Evolutionary conservation across 2,113 vertebrate genomes (phyloP), one percentile per base, ranked within the genome.

Genomic region (Poeciliopsis prolifica): DNA sequence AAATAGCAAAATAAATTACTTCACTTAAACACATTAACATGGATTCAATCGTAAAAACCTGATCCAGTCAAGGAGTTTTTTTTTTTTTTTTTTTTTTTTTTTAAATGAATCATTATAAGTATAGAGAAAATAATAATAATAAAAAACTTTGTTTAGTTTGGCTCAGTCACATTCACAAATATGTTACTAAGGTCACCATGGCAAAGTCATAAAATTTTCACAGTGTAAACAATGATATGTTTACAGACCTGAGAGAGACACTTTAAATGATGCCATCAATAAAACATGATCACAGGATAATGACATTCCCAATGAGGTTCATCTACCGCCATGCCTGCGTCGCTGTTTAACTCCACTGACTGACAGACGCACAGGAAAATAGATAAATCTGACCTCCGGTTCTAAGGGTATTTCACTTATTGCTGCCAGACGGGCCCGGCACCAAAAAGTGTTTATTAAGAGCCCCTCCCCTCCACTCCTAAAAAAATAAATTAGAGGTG

Each of bases 381-480:
- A 93, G 90, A 95, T 94, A 93, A 92, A 92, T 91, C 74, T 94
- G 93, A 95, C 94, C 94, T 89, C 90, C 70, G 63, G 84, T 79
- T 88, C 86, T 88, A 42, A 80, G 81, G 77, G 92, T 91, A 88
- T 93, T 93, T 93, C 92, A 92, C 91, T 91, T 93, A 93, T 28
- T 65, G 69, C 80, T 86, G 78, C 87, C 91, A 93, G 92, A 93
- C 86, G 82, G 77, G 81, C 86, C 82, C 88, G 76, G 13, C 78
- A 61, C 85, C 65, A 75, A 90, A 89, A 91, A 91, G 85, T 93
- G 80, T 93, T 94, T 93, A 93, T 93, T 93, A 94, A 91, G 91
- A 83, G 64, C 78, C 65, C 74, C 63, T 65, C 61, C 63, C 48
- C 67, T 12, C 68, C 54, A 40, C 26, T 68, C 68, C 64, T 72